These are phyloP conservation scores for Scaptomyza montana DNA, from an alignment of 1,140 invertebrate species.

Conservation along the genomic window DNA sequence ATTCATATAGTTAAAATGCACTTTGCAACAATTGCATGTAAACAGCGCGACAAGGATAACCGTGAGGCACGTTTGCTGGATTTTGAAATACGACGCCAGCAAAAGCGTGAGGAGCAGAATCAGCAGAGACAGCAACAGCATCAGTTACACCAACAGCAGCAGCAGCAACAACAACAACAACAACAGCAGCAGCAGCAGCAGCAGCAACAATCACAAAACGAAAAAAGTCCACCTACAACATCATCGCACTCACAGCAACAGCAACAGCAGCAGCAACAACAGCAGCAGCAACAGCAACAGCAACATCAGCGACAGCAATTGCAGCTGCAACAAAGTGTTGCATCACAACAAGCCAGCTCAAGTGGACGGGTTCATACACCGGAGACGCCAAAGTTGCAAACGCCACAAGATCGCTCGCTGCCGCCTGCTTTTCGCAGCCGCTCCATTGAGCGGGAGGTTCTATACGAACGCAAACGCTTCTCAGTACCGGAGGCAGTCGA, in stretches of 20 bases:
- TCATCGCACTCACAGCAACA: slow-evolving; percentile 54
- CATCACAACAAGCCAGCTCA: slow-evolving; percentile 31
- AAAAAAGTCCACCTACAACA: slow-evolving; percentile 60
- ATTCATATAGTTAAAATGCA: slow-evolving; percentile 79
- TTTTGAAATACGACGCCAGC: slow-evolving; percentile 83
- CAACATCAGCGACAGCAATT: slow-evolving; percentile 47
- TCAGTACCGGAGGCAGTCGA: slow-evolving; percentile 71
- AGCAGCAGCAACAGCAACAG: slow-evolving; percentile 21
- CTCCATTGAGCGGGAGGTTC: slow-evolving; percentile 76
- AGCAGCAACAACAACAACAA: slow-evolving; percentile 58
- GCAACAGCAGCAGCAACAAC: slow-evolving; percentile 39
- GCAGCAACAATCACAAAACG: slow-evolving; percentile 39
- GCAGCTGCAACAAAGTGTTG: slow-evolving; percentile 50
- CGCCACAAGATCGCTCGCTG: slow-evolving; percentile 74
- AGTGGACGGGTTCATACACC: slow-evolving; percentile 62
- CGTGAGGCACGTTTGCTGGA: slow-evolving; percentile 83
- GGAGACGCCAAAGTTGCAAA: slow-evolving; percentile 73
- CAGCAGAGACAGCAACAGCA: slow-evolving; percentile 79
- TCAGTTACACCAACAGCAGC: slow-evolving; percentile 69
- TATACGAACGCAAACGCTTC: slow-evolving; percentile 77
- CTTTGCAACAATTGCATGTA: slow-evolving; percentile 82
- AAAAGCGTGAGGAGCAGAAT: slow-evolving; percentile 82
- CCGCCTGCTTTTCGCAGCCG: slow-evolving; percentile 80
- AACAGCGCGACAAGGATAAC: slow-evolving; percentile 83
- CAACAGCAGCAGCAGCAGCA: slow-evolving; percentile 17